These are phyloP conservation scores for Myotis davidii DNA, from an alignment of 2,113 vertebrate species.

Conservation along the genomic window DNA sequence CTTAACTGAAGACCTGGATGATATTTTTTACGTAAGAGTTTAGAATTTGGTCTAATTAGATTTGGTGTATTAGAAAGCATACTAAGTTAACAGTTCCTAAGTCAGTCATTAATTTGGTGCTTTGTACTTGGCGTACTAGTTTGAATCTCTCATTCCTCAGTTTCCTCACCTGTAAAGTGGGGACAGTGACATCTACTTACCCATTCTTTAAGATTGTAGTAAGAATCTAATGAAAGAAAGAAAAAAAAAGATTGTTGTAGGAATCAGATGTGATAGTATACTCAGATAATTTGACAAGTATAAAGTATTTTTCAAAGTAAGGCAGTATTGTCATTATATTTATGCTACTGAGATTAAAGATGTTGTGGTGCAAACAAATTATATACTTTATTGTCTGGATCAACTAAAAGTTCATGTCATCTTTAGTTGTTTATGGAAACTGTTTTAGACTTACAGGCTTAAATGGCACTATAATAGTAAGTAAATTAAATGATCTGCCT, in stretches of 20 bases:
- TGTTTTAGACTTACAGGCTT: neutral
- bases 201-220: neutral
- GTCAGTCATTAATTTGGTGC: neutral
- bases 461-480: neutral
- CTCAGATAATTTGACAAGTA: neutral
- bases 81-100: neutral
- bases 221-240: neutral
- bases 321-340: neutral
- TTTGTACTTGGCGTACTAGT: neutral
- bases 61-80: neutral
- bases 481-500: constrained; percentile 17
- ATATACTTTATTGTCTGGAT: neutral
- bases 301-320: neutral
- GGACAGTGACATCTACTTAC: neutral
- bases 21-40: neutral
- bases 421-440: neutral
- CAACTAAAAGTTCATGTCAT: neutral
- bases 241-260: neutral
- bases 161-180: neutral
- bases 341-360: neutral
- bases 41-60: neutral
- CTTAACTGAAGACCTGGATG: neutral
- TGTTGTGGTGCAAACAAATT: neutral
- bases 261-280: neutral
- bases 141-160: neutral